Conservation (phyloP, 2,888 invertebrate species). For the Eremobia ochroleuca region DNA sequence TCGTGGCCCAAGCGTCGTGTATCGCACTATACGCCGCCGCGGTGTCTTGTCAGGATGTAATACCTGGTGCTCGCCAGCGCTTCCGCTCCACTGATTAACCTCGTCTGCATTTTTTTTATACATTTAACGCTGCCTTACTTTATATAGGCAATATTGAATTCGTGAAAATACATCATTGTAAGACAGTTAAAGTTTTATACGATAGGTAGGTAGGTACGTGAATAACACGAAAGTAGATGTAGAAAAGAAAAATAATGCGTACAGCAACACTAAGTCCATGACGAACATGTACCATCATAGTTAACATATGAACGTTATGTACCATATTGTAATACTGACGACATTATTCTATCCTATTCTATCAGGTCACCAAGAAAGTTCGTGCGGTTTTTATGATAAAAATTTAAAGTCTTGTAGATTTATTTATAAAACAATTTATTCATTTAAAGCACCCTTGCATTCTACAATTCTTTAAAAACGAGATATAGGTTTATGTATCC, state of each 20-base stretch:
- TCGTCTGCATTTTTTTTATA: conserved; percentile 58
- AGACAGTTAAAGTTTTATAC: neutral
- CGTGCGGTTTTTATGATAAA: no score
- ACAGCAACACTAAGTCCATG: neutral
- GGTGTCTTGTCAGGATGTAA: conserved; percentile 51
- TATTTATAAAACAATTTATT: no score
- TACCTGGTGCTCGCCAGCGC: conserved; percentile 54
- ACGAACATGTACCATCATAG: neutral
- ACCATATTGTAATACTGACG: neutral
- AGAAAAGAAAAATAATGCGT: neutral
- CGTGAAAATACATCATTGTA: neutral
- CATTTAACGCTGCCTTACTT: conserved; percentile 47
- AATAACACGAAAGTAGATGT: neutral
- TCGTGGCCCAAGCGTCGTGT: neutral
- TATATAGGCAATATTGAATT: conserved; percentile 28
- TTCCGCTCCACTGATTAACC: conserved; percentile 66
- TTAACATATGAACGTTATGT: neutral
- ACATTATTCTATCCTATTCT: neutral
- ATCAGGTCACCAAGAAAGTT: no score
- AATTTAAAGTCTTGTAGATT: no score
- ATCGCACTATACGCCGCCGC: conserved; percentile 12
- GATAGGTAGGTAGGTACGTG: neutral
- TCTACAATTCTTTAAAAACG: no score
- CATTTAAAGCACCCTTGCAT: no score
- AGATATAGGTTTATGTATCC: no score